Evolutionary conservation across 2,888 invertebrate genomes (phyloP), one percentile per base, ranked within the genome.

Genomic region (Lithosia quadra): DNA sequence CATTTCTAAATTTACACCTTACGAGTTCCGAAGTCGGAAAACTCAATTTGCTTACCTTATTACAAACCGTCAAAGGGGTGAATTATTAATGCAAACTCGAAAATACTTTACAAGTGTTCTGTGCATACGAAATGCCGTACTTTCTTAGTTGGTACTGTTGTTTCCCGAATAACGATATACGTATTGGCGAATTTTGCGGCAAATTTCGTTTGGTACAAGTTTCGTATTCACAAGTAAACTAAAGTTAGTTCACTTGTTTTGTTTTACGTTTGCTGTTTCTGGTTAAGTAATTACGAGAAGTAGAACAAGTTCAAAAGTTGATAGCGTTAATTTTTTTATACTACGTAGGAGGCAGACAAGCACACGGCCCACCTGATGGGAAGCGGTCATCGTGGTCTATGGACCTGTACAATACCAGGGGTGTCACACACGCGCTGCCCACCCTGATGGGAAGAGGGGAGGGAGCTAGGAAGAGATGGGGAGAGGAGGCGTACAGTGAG

Each of bases 111-210:
- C 24, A 68, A 61, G 49, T 69, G 68, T 76, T 69, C 24, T 65
- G n/a, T 79, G 69, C 63, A 68, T 68, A 65, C 49, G 22, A 63
- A 76, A 70, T 76, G 78, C 63, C 3, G 60, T 39, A 69, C 66
- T 67, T 65, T 18, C 60, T 28, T 66, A 24, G 11, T 34, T 24
- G n/a, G 24, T 1, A 24, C 36, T 34, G 57, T 55, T 55, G 56
- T 56, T 56, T 62, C 56, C 0, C 11, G 8, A 33, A 36, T 57
- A 56, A 13, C 61, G 28, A 49, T 49, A 56, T 61, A 56, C 62
- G 67, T 61, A 67, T 67, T 67, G 36, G 24, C 21, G 22, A 65
- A 65, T 64, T 63, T 64, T 18, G 43, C 22, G 21, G 21, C 11
- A 8, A 59, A 65, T 13, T 58, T 49, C 36, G 4, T 28, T 24